Percentiles rank a stretch among this genome's conserved stretches.
Conservation (phyloP, 2,888 invertebrate genomes). For the Plebejus anna region DNA sequence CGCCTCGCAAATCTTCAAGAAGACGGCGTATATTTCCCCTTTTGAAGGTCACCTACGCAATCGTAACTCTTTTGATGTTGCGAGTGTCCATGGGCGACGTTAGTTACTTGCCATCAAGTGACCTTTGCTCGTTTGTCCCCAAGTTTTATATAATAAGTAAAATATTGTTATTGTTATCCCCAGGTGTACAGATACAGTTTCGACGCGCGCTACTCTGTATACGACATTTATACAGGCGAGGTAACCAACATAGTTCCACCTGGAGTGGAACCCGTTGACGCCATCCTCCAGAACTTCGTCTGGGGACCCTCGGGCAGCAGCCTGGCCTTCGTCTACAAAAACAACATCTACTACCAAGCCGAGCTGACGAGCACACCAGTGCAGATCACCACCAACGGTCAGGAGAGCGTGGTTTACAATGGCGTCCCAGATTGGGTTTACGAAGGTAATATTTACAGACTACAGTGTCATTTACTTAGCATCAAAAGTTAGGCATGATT, state of each 20-base stretch:
- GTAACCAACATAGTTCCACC: conserved; percentile 52
- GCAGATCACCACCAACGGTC: conserved; percentile 83
- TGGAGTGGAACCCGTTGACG: conserved; percentile 52
- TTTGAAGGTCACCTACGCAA: too few relatives aligned
- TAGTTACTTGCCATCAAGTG: too few relatives aligned
- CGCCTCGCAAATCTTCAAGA: too few relatives aligned
- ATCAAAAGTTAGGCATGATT: too few relatives aligned
- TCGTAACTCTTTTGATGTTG: too few relatives aligned
- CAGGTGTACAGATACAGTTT: conserved; percentile 91
- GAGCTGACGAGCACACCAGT: conserved; percentile 64
- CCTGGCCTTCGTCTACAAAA: conserved; percentile 84
- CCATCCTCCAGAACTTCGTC: conserved; percentile 83
- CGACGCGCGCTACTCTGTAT: conserved; percentile 85
- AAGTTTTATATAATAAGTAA: too few relatives aligned
- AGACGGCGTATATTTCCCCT: too few relatives aligned
- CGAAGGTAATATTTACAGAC: conserved; percentile 82
- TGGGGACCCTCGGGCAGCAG: conserved; percentile 89
- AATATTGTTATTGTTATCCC: background rate
- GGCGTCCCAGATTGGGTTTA: conserved; percentile 97
- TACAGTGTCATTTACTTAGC: too few relatives aligned
- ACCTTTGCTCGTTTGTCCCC: too few relatives aligned
- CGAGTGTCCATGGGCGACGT: too few relatives aligned
- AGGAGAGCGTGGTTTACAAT: conserved; percentile 84
- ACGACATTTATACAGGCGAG: conserved; percentile 80
- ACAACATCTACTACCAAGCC: conserved; percentile 88